Evolutionary conservation across 2,113 vertebrate genomes (phyloP).

Genomic region (Tichodroma muraria): DNA sequence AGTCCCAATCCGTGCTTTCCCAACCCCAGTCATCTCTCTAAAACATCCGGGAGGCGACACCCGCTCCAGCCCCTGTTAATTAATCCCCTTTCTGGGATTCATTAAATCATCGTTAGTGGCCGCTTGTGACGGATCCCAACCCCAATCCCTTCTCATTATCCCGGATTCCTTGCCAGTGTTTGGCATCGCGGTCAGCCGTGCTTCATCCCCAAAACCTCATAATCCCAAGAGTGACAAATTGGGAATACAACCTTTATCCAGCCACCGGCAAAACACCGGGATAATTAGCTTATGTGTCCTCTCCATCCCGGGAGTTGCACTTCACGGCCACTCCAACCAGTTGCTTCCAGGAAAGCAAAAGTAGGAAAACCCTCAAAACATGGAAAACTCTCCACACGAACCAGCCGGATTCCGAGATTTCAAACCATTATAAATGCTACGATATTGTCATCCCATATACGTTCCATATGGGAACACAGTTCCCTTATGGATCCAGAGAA

Average conservation of each 20-base stretch:
- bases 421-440: neutral
- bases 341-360: neutral
- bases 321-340: neutral
- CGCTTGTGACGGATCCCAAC: neutral
- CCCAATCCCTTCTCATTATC: neutral
- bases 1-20: neutral
- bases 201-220: neutral
- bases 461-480: neutral
- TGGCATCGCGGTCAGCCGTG: neutral
- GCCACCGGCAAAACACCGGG: neutral
- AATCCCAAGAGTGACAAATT: neutral
- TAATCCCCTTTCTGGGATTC: neutral
- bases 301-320: neutral
- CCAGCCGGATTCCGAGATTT: neutral
- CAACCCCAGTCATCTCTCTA: neutral
- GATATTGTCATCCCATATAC: neutral
- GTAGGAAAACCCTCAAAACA: neutral
- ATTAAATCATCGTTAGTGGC: neutral
- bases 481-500: fast-evolving
- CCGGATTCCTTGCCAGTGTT: neutral
- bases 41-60: neutral
- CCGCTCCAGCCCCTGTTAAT: neutral
- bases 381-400: fast-evolving
- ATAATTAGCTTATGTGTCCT: neutral
- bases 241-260: neutral